A percentile compares a stretch with the other conserved stretches of the same genome.
phyloP scores from a whole-genome alignment of 92 coral and sea anemone species.

The Blastomussa wellsi region DNA sequence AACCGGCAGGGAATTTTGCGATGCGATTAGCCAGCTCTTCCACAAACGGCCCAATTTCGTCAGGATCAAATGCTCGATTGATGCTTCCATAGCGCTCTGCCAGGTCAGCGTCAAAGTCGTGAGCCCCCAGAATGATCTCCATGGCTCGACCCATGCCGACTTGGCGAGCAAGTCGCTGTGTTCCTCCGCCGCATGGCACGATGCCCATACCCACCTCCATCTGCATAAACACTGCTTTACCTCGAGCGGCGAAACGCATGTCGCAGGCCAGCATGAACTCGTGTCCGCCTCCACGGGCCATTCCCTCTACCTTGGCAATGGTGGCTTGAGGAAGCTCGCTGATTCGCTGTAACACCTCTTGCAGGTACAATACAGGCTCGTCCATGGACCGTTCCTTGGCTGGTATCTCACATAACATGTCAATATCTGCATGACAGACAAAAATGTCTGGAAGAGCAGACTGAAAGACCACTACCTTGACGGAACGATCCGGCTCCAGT shows the following conservation, averaged over 20 bases:
- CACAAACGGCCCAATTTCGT: conserved; percentile 86
- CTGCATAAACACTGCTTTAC: conserved; percentile 92
- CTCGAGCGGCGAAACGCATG: conserved; percentile 94
- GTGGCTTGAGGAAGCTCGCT: conserved; percentile 88
- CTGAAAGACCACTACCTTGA: conserved; percentile 86
- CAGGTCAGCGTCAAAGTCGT: conserved; percentile 84
- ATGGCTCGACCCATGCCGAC: conserved; percentile 93
- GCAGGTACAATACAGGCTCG: conserved; percentile 77
- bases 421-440: conserved; percentile 91
- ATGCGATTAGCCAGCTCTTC: conserved; percentile 91
- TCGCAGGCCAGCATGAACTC: conserved; percentile 92
- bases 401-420: conserved; percentile 85
- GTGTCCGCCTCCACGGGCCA: conserved; percentile 92
- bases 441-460: conserved; percentile 86
- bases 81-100: conserved; percentile 87
- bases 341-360: conserved; percentile 75
- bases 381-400: conserved; percentile 63
- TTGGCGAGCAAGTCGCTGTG: conserved; percentile 86
- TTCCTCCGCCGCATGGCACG: conserved; percentile 94
- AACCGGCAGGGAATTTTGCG: conserved; percentile 86
- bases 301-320: conserved; percentile 90
- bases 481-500: conserved; percentile 76
- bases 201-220: conserved; percentile 97
- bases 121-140: conserved; percentile 88
- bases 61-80: conserved; percentile 81